A percentile compares a stretch with the other conserved stretches of the same genome.
These are phyloP conservation scores for Spinibarbus caldwelli DNA, from an alignment of 2,797 vertebrate species.

Conservation along the genomic window DNA sequence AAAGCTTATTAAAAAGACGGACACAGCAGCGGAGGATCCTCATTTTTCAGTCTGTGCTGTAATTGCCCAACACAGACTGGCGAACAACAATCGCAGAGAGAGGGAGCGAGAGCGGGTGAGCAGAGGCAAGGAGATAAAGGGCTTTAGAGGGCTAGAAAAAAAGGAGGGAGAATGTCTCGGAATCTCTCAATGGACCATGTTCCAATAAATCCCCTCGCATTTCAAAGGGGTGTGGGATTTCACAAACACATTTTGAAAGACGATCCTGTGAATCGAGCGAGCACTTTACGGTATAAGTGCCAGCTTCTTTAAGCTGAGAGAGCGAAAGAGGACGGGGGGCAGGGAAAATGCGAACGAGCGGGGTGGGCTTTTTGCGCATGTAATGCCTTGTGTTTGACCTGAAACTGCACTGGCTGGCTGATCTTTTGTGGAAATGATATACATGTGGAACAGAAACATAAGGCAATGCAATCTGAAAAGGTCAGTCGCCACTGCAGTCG, in stretches of 20 bases:
- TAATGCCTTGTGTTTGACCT: conserved; percentile 70
- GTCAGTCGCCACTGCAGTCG: conserved; percentile 66
- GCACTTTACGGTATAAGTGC: conserved; percentile 66
- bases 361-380: conserved; percentile 37
- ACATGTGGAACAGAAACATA: conserved; percentile 64
- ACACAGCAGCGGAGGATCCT: conserved; percentile 61
- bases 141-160: conserved; percentile 51
- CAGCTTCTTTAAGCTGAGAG: conserved; percentile 66
- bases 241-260: conserved; percentile 76
- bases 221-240: conserved; percentile 72
- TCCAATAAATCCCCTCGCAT: conserved; percentile 77
- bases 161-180: conserved; percentile 67
- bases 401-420: conserved; percentile 67
- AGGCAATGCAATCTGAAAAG: conserved; percentile 74
- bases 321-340: conserved; percentile 18
- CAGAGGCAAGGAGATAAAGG: conserved; percentile 64
- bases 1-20: conserved; percentile 85
- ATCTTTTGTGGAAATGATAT: conserved; percentile 65
- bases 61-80: conserved; percentile 81
- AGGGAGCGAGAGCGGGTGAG: conserved; percentile 43
- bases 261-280: conserved; percentile 71
- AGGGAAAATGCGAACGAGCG: conserved; percentile 48
- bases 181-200: conserved; percentile 78
- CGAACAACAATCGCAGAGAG: conserved; percentile 77
- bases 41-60: conserved; percentile 64